These are phyloP conservation scores for Desmodus rotundus DNA, from an alignment of 2,113 vertebrate species.

Conservation along the genomic window DNA sequence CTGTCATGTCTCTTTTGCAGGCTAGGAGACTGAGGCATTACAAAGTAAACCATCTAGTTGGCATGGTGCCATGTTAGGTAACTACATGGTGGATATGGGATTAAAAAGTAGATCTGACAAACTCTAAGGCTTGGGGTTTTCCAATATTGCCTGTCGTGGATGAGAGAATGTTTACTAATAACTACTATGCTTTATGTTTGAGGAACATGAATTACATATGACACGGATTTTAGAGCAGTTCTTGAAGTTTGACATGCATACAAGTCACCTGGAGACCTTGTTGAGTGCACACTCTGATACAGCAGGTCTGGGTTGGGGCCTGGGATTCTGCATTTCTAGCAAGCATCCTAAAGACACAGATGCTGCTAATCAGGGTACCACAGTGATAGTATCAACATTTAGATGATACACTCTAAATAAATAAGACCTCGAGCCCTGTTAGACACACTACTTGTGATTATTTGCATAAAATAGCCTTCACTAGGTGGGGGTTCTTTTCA, in stretches of 20 bases:
- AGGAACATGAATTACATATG: background rate
- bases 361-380: background rate
- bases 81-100: fast-evolving
- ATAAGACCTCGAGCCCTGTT: background rate
- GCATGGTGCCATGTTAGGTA: background rate
- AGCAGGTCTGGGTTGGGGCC: too few species aligned
- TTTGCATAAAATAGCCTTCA: background rate
- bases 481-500: background rate
- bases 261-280: background rate
- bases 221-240: background rate
- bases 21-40: background rate
- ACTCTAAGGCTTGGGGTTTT: background rate
- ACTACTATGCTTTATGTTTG: background rate
- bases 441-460: background rate
- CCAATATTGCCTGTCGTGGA: background rate
- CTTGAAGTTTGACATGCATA: background rate
- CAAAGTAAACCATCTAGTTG: background rate
- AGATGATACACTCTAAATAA: background rate
- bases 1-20: background rate
- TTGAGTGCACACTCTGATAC: background rate
- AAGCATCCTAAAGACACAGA: background rate
- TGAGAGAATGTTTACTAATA: background rate
- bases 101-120: background rate
- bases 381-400: background rate
- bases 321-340: background rate